Conservation (phyloP, 2,888 invertebrate genomes). For the Philonicus albiceps region DNA sequence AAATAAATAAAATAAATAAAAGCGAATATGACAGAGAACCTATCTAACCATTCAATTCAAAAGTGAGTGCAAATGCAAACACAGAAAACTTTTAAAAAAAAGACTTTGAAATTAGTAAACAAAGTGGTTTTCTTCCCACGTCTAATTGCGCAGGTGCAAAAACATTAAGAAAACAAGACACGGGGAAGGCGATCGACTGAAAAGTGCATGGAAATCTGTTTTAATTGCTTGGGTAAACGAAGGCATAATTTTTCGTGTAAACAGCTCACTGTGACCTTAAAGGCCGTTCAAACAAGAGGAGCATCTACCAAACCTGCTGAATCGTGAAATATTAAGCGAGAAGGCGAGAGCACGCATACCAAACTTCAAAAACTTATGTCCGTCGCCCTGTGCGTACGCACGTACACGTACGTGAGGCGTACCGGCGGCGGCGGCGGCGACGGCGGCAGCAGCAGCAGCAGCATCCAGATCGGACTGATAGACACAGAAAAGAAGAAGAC, state of each 20-base stretch:
- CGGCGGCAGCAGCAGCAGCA: conserved; percentile 7
- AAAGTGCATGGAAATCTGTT: conserved; percentile 16
- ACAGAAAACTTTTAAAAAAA: not conserved
- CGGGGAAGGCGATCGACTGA: not conserved
- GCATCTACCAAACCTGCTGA: conserved; percentile 19
- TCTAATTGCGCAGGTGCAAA: conserved; percentile 26
- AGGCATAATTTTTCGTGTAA: conserved; percentile 26
- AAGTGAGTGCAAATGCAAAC: not conserved
- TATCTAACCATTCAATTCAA: not conserved
- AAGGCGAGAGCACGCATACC: conserved; percentile 13
- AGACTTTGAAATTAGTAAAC: not conserved
- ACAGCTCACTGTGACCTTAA: conserved; percentile 37
- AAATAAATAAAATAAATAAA: no score
- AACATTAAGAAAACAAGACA: conserved; percentile 24
- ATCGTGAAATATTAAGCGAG: conserved; percentile 36
- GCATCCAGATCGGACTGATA: conserved; percentile 24
- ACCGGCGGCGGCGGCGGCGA: conserved; percentile 6
- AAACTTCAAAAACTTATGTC: not conserved
- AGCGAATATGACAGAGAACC: not conserved
- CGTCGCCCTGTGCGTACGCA: conserved; percentile 26
- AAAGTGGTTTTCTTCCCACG: not conserved
- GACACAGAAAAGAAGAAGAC: not conserved
- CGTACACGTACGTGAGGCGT: conserved; percentile 9
- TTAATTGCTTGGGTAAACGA: conserved; percentile 26
- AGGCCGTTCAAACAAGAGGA: conserved; percentile 34